Evolutionary conservation across 2,888 invertebrate species (phyloP).

Genomic region (Leptogaster cylindrica): DNA sequence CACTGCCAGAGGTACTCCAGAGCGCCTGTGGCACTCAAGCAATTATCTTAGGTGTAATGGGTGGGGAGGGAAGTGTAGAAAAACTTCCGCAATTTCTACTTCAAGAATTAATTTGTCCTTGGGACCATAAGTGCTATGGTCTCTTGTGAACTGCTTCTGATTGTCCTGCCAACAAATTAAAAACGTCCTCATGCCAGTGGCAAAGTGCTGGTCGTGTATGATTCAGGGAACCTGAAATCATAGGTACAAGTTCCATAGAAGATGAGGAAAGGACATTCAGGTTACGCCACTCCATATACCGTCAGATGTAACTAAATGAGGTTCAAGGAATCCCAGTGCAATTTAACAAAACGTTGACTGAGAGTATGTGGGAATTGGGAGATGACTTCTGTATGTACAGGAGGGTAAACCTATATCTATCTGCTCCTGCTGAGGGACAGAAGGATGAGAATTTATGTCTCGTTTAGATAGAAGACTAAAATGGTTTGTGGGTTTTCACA

Average conservation of each 20-base stretch:
- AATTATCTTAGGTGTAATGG: conserved; percentile 61
- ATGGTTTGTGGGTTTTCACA: conserved; percentile 35
- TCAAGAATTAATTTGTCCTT: conserved; percentile 32
- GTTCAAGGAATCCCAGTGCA: conserved; percentile 42
- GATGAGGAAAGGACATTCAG: background rate
- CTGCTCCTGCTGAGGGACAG: conserved; percentile 23
- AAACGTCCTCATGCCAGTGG: conserved; percentile 13
- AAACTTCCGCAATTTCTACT: conserved; percentile 5
- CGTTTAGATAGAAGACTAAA: conserved; percentile 36
- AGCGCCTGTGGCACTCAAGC: conserved; percentile 59
- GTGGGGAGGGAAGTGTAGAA: background rate
- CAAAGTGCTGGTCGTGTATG: conserved; percentile 1
- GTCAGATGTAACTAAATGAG: conserved; percentile 29
- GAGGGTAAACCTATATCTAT: conserved; percentile 20
- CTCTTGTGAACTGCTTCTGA: background rate
- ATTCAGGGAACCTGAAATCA: conserved; percentile 9
- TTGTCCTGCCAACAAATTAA: conserved; percentile 28
- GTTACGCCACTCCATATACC: conserved; percentile 10
- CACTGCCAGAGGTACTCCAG: conserved; percentile 47
- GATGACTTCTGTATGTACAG: conserved; percentile 39
- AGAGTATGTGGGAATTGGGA: conserved; percentile 38
- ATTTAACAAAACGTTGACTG: conserved; percentile 40
- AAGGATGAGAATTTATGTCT: conserved; percentile 41
- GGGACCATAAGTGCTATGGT: background rate
- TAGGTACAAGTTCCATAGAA: background rate